Conservation (phyloP, 2,113 vertebrate species). For the Hypanus sabinus region DNA sequence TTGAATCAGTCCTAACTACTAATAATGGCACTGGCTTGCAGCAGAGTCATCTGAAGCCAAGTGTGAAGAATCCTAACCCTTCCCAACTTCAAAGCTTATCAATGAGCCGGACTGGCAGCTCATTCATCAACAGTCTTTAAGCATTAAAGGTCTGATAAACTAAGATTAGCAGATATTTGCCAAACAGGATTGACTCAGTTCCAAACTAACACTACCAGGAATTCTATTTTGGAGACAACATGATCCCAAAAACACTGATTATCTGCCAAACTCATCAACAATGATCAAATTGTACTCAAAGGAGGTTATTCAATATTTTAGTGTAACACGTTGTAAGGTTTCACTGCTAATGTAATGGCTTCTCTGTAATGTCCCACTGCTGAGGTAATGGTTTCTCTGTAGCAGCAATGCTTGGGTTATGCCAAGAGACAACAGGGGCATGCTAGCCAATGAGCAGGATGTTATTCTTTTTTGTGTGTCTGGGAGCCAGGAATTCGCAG, state of each 20-base stretch:
- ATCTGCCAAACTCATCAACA: not conserved
- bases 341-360: too few species aligned
- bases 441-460: too few species aligned
- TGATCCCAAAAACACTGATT: not conserved
- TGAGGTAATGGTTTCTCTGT: not conserved
- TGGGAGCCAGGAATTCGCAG: too few species aligned
- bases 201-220: not conserved
- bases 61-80: not conserved
- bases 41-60: not conserved
- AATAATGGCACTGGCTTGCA: conserved; percentile 4
- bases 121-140: not conserved
- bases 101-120: not conserved
- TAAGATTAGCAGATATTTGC: not conserved
- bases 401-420: too few species aligned
- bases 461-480: too few species aligned
- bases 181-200: not conserved
- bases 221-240: not conserved
- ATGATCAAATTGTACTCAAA: not conserved
- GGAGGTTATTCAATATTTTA: not conserved
- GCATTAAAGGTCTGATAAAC: not conserved
- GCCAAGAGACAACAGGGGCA: too few species aligned
- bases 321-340: not conserved
- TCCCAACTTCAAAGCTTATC: not conserved
- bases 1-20: not conserved
- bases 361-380: too few species aligned